phyloP scores from a whole-genome alignment of 2,888 invertebrate genomes.

The Gerris lacustris region DNA sequence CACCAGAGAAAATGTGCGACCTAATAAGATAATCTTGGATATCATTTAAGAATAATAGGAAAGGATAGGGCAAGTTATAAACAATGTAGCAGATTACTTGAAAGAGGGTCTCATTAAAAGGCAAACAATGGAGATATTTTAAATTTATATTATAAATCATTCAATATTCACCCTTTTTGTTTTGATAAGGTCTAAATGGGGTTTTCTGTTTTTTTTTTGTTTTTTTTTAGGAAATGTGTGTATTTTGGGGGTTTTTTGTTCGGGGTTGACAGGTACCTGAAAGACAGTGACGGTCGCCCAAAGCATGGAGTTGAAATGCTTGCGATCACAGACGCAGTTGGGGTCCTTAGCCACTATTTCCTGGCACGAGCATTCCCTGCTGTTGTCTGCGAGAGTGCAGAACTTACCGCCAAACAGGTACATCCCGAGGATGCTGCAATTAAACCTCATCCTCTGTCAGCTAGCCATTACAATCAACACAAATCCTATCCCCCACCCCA shows the following conservation, averaged over 20 bases:
- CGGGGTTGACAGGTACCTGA: slow-evolving; percentile 54
- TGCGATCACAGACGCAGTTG: slow-evolving; percentile 90
- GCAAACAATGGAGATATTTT: no score
- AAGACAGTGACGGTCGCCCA: slow-evolving; percentile 96
- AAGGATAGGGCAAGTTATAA: no score
- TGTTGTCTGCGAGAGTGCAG: slow-evolving; percentile 90
- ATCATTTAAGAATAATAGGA: no score
- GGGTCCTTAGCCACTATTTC: slow-evolving; percentile 80
- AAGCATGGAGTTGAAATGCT: slow-evolving; percentile 96
- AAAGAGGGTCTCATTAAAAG: no score
- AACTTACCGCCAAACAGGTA: slow-evolving; percentile 99
- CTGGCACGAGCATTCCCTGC: slow-evolving; percentile 80
- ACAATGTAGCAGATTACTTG: no score
- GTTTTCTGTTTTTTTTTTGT: background rate
- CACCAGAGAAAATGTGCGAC: no score
- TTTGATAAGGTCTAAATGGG: no score
- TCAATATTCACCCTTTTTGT: no score
- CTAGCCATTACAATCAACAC: slow-evolving; percentile 17
- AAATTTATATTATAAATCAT: no score
- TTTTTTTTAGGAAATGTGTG: background rate
- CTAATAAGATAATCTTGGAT: no score
- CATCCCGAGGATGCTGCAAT: slow-evolving; percentile 93
- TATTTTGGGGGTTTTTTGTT: background rate
- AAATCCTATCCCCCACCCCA: slow-evolving; percentile 19
- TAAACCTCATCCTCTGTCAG: slow-evolving; percentile 18